phyloP scores from a whole-genome alignment of 1,140 invertebrate species.

The Magallana gigas region DNA sequence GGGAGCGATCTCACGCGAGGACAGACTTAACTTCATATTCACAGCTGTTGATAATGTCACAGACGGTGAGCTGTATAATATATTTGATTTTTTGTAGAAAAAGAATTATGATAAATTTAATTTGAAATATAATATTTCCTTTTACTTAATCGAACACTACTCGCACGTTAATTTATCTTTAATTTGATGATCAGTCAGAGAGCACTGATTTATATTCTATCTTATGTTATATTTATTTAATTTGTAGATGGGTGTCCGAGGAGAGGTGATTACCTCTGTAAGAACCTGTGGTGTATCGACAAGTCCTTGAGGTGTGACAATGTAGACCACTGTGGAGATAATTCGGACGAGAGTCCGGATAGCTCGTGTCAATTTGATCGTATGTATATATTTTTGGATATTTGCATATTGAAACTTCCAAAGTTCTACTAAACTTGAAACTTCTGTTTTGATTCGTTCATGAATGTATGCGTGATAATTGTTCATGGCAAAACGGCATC shows the following conservation, averaged over 20 bases:
- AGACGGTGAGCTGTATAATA: constrained; percentile 58
- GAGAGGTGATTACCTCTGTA: constrained; percentile 80
- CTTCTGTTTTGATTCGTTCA: too few relatives aligned
- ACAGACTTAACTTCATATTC: constrained; percentile 72
- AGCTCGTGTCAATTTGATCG: constrained; percentile 60
- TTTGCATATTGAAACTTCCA: too few relatives aligned
- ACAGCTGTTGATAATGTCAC: constrained; percentile 71
- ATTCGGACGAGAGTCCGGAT: constrained; percentile 85
- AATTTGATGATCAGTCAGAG: too few relatives aligned
- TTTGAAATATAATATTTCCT: too few relatives aligned
- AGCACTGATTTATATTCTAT: too few relatives aligned
- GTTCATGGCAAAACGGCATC: too few relatives aligned
- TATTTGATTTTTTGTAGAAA: background rate
- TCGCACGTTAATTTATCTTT: too few relatives aligned
- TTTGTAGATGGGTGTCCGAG: constrained; percentile 68
- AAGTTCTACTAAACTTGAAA: too few relatives aligned
- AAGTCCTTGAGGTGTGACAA: constrained; percentile 90
- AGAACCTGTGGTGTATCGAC: constrained; percentile 89
- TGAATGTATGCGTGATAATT: too few relatives aligned
- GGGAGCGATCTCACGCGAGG: constrained; percentile 70
- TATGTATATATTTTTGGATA: constrained; percentile 36
- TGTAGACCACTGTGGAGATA: constrained; percentile 93
- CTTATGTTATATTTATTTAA: background rate
- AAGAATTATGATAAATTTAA: too few relatives aligned
- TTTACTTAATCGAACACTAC: too few relatives aligned